Percentiles rank a stretch among this genome's conserved stretches.
These are phyloP conservation scores for Thaumetopoea pityocampa DNA, from an alignment of 1,140 invertebrate genomes.

Conservation along the genomic window DNA sequence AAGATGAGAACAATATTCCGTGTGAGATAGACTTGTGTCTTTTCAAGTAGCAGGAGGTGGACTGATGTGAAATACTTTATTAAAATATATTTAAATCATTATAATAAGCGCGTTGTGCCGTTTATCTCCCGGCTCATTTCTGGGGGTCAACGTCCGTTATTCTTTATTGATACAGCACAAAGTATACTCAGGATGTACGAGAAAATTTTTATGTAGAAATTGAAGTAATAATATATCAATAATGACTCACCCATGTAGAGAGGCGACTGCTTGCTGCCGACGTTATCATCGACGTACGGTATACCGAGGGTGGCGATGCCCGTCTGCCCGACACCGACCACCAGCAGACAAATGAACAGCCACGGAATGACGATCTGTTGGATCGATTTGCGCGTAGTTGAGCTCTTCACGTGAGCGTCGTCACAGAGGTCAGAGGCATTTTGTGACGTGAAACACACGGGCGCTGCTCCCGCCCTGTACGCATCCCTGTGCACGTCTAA, in stretches of 20 bases:
- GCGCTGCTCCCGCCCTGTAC: slow-evolving; percentile 68
- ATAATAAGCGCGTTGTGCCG: too few relatives aligned
- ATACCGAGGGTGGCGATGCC: slow-evolving; percentile 95
- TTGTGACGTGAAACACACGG: slow-evolving; percentile 34
- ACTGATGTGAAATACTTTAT: too few relatives aligned
- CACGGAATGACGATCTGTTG: slow-evolving; percentile 88
- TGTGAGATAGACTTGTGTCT: too few relatives aligned
- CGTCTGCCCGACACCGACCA: slow-evolving; percentile 95
- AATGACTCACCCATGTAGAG: slow-evolving; percentile 89
- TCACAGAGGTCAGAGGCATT: slow-evolving; percentile 44
- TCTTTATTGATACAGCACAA: too few relatives aligned
- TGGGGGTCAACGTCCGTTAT: too few relatives aligned
- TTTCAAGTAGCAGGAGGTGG: too few relatives aligned
- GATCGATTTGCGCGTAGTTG: slow-evolving; percentile 82
- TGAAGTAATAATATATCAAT: slow-evolving; percentile 8
- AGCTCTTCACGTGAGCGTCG: slow-evolving; percentile 52
- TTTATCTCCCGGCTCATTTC: too few relatives aligned
- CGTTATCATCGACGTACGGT: slow-evolving; percentile 96
- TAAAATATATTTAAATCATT: too few relatives aligned
- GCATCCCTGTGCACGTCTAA: slow-evolving; percentile 80
- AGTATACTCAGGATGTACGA: too few relatives aligned
- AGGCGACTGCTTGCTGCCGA: slow-evolving; percentile 93
- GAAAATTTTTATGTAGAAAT: too few relatives aligned
- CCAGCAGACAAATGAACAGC: slow-evolving; percentile 90
- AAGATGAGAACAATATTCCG: too few relatives aligned